Evolutionary conservation across 2,113 vertebrate species (phyloP).

Genomic region (Narcine bancroftii): DNA sequence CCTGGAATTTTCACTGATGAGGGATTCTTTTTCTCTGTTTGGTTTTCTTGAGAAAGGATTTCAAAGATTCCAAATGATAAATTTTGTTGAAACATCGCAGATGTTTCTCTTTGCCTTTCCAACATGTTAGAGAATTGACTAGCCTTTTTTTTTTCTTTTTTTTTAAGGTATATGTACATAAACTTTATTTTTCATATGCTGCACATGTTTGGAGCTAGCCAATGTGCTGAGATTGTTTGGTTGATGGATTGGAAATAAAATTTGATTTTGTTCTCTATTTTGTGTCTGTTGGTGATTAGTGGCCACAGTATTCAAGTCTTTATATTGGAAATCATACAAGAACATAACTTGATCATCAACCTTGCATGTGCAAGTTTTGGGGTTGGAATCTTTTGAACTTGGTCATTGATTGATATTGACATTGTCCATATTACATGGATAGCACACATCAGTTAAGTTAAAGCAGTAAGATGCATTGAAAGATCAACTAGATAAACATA

Average conservation of each 20-base stretch:
- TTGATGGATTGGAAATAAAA: neutral
- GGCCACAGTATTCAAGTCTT: neutral
- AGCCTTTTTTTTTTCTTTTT: too few species aligned
- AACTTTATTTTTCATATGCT: neutral
- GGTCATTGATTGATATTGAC: neutral
- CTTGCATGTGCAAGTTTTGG: neutral
- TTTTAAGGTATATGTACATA: neutral
- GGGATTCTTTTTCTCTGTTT: neutral
- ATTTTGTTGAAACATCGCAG: neutral
- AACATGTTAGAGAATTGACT: neutral
- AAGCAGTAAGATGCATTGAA: too few species aligned
- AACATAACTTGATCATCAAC: neutral
- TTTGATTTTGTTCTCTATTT: neutral
- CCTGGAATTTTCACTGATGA: neutral
- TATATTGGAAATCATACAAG: too few species aligned
- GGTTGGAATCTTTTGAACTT: neutral
- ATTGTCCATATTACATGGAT: too few species aligned
- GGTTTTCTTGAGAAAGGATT: neutral
- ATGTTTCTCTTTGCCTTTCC: neutral
- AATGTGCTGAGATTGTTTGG: neutral
- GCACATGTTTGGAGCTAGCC: neutral
- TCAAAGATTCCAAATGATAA: neutral
- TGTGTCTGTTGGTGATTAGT: neutral
- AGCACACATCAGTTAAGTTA: too few species aligned
- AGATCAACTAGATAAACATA: too few species aligned